Evolutionary conservation across 2,113 vertebrate species (phyloP).

Genomic region (Corythoichthys haematopterus): DNA sequence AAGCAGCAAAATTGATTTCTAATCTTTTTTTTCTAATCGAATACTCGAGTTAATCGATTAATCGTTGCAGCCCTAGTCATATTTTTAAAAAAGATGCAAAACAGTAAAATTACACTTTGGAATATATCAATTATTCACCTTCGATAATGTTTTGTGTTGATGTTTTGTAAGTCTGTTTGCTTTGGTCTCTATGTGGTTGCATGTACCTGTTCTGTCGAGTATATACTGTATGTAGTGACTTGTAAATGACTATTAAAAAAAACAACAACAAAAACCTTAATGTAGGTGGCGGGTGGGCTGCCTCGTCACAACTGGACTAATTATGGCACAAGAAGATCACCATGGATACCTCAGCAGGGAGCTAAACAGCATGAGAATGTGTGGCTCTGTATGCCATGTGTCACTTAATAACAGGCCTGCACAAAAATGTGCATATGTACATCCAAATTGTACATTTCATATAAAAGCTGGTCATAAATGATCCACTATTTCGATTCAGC

Average conservation of each 20-base stretch:
- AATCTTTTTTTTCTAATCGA: too few relatives aligned
- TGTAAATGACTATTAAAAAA: conserved; percentile 46
- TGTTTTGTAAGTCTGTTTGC: not conserved
- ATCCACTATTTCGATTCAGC: not conserved
- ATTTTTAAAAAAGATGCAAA: too few relatives aligned
- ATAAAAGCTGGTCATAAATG: not conserved
- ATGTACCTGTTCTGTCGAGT: conserved; percentile 15
- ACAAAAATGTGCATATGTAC: not conserved
- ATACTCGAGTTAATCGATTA: too few relatives aligned
- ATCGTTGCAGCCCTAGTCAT: too few relatives aligned
- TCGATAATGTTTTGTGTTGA: conserved; percentile 31
- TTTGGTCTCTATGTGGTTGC: not conserved
- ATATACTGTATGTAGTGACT: conserved; percentile 40
- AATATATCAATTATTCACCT: not conserved
- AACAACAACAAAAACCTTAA: not conserved
- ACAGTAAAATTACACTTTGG: too few relatives aligned
- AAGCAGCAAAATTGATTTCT: too few relatives aligned
- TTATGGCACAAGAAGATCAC: conserved; percentile 48
- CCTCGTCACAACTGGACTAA: conserved; percentile 32
- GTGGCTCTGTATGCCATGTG: conserved; percentile 21
- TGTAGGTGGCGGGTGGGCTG: conserved; percentile 47
- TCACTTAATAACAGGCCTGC: conserved; percentile 19
- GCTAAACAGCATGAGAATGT: conserved; percentile 9
- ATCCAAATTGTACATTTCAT: conserved; percentile 5
- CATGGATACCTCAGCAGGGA: conserved; percentile 42